phyloP scores from a whole-genome alignment of 2,888 invertebrate species.

The Caenorhabditis panamensis region DNA sequence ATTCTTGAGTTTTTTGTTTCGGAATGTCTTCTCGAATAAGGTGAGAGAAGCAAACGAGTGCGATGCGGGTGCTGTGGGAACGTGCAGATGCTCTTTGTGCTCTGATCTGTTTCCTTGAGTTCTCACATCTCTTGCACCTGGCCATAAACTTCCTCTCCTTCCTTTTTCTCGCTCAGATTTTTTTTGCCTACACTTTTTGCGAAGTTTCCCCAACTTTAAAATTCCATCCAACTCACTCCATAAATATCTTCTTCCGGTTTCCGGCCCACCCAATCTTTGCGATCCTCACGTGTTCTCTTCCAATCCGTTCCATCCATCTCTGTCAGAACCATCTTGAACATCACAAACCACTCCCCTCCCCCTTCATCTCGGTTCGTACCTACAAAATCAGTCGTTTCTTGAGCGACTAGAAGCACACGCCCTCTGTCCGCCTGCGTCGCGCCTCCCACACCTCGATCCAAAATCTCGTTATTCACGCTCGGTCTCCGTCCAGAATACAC shows the following conservation, averaged over 20 bases:
- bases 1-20: not conserved
- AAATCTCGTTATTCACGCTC: slow-evolving; percentile 48
- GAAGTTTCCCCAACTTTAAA: not conserved
- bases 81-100: slow-evolving; percentile 7
- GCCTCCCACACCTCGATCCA: slow-evolving; percentile 5
- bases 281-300: not conserved
- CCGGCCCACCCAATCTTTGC: not conserved
- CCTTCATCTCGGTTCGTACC: slow-evolving; percentile 1
- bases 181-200: not conserved
- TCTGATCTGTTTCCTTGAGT: not conserved
- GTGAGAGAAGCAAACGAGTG: not conserved
- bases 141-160: not conserved
- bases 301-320: slow-evolving; percentile 2
- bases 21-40: not conserved
- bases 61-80: slow-evolving; percentile 28
- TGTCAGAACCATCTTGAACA: slow-evolving; percentile 1
- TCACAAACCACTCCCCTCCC: not conserved
- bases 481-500: slow-evolving; percentile 28
- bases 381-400: slow-evolving; percentile 4
- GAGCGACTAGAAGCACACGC: not conserved
- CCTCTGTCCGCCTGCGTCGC: slow-evolving; percentile 4
- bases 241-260: slow-evolving; percentile 13
- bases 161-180: too few species aligned
- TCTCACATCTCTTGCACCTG: not conserved
- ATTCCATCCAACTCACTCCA: too few species aligned